These are phyloP conservation scores for Piscicola geometra DNA, from an alignment of 2,888 invertebrate species.

Conservation along the genomic window DNA sequence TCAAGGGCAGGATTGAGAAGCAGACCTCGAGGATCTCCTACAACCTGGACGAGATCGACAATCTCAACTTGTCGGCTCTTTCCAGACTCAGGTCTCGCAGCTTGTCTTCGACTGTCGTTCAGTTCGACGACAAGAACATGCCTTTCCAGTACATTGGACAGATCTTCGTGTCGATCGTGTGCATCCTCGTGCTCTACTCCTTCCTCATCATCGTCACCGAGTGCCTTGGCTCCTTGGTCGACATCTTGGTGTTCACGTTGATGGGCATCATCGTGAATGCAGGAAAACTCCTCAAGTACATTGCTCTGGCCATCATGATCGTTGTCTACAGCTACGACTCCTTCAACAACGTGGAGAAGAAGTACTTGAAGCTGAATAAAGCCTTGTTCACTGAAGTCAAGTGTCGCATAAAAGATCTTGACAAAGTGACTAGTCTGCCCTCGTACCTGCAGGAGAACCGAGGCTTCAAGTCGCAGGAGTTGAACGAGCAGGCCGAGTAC, in stretches of 20 bases:
- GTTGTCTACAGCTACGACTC: slow-evolving; percentile 54
- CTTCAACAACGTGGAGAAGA: slow-evolving; percentile 54
- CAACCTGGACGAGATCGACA: slow-evolving; percentile 36
- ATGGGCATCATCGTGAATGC: slow-evolving; percentile 56
- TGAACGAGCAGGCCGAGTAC: slow-evolving; percentile 44
- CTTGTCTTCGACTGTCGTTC: slow-evolving; percentile 34
- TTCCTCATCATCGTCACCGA: slow-evolving; percentile 44
- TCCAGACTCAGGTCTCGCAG: slow-evolving; percentile 25
- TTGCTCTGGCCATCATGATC: slow-evolving; percentile 53
- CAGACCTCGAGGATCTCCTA: slow-evolving; percentile 28
- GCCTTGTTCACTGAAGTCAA: slow-evolving; percentile 52
- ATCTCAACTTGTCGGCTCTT: slow-evolving; percentile 30
- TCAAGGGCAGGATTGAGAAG: slow-evolving; percentile 15
- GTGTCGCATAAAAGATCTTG: slow-evolving; percentile 49
- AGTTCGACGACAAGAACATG: slow-evolving; percentile 22
- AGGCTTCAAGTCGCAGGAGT: slow-evolving; percentile 45
- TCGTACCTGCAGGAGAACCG: slow-evolving; percentile 48
- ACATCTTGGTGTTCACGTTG: slow-evolving; percentile 47
- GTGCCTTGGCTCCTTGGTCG: slow-evolving; percentile 44
- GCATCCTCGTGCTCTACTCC: slow-evolving; percentile 40
- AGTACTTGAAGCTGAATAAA: slow-evolving; percentile 52
- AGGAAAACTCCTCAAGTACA: slow-evolving; percentile 51
- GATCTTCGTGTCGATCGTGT: slow-evolving; percentile 36
- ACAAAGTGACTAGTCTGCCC: slow-evolving; percentile 41
- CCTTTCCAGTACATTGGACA: slow-evolving; percentile 27